Conservation (phyloP, 2,888 invertebrate species). For the Byasa hedistus region DNA sequence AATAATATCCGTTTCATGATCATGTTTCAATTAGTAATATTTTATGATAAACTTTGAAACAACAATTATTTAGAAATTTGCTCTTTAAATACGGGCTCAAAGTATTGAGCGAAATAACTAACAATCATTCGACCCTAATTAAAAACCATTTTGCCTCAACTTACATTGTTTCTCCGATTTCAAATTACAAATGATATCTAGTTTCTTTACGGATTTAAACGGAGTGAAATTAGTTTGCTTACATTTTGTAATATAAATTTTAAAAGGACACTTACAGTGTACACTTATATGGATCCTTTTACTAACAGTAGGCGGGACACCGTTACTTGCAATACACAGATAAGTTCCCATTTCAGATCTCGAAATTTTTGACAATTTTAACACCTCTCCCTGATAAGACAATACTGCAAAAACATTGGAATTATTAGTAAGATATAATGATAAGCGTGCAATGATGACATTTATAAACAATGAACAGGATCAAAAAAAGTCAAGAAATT, state of each 20-base stretch:
- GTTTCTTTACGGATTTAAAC: background rate
- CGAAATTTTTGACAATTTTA: slow-evolving; percentile 90
- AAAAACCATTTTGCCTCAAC: slow-evolving; percentile 14
- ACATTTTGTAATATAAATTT: background rate
- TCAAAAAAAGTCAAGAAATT: background rate
- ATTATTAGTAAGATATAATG: background rate
- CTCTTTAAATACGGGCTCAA: slow-evolving; percentile 41
- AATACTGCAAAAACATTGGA: slow-evolving; percentile 77
- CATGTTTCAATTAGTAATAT: slow-evolving; percentile 5
- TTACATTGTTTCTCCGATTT: slow-evolving; percentile 1
- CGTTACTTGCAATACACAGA: slow-evolving; percentile 93
- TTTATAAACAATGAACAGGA: background rate
- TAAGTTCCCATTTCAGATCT: slow-evolving; percentile 95
- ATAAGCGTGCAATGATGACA: background rate
- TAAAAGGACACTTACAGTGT: slow-evolving; percentile 87
- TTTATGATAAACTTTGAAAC: slow-evolving; percentile 9
- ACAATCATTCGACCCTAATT: slow-evolving; percentile 17
- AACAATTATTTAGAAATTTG: slow-evolving; percentile 5
- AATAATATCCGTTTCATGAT: background rate
- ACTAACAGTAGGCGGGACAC: slow-evolving; percentile 93
- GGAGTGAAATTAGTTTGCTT: background rate
- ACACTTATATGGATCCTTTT: slow-evolving; percentile 94
- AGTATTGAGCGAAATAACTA: slow-evolving; percentile 12
- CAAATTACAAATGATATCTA: slow-evolving; percentile 9
- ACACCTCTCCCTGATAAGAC: slow-evolving; percentile 88